Base-by-base conservation (phyloP, 2,797 vertebrate genomes). In the Pyrocephalus nanus region DNA sequence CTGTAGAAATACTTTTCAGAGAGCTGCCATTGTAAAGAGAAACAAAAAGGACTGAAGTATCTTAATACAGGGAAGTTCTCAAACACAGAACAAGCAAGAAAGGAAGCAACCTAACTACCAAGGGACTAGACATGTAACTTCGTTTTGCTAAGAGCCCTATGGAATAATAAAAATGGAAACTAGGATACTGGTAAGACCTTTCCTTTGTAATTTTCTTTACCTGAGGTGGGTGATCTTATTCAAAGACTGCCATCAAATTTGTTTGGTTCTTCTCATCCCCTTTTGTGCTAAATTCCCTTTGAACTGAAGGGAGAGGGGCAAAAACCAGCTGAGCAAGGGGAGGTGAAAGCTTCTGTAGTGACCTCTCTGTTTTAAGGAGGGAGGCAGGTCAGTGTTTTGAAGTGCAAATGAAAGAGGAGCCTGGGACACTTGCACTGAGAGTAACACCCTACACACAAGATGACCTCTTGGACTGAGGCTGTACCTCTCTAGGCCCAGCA, bases 131-230 rank as follows among this genome's bases (percentile, higher is more conserved):
- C 5, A 1, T 87, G 76, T 83, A 88, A 79, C 78, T 92, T 86
- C 88, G 70, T 81, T 93, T 91, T 95, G 72, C 93, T 88, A 81
- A 85, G 47, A 86, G 90, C 38, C 38, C 73, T 61, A 6, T n/a
- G 9, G 90, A 94, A 84, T 55, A 96, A 95, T 93, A 92, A 96
- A 95, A 88, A 32, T n/a, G 50, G 66, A 92, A 95, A 84, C 10
- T 9, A 47, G 69, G 47, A 54, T 27, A 15, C 14, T 48, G 27
- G 23, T 47, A 92, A 26, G 54, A 85, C 40, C 57, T 94, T 50
- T 90, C 42, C 65, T 88, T 93, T 85, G 30, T 76, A 34, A 17
- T 58, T 95, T 65, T 75, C 67, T 88, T 85, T 66, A 86, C 62
- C 51, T 67, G 38, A 78, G 45, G 27, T n/a, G 26, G 8, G 34